Conservation (phyloP, 2,888 invertebrate species). For the Harpalus rubripes region DNA sequence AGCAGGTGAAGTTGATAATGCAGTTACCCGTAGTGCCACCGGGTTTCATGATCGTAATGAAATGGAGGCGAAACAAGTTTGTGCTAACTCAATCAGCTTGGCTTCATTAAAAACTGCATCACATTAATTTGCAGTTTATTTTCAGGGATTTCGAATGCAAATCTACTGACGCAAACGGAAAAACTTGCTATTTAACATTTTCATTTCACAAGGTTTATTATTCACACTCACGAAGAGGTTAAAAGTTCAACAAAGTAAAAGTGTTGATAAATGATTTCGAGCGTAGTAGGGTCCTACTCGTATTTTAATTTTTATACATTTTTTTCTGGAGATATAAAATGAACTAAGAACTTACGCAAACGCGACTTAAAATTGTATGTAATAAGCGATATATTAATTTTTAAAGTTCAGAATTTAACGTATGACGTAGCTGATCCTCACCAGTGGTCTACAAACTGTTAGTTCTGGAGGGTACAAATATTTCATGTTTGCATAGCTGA, state of each 20-base stretch:
- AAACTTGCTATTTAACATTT: constrained; percentile 21
- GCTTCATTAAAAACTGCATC: constrained; percentile 65
- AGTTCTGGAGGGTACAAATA: too few relatives aligned
- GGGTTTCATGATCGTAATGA: constrained; percentile 59
- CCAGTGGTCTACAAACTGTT: too few relatives aligned
- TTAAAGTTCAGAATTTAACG: too few relatives aligned
- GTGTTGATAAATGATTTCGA: constrained; percentile 7
- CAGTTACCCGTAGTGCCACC: constrained; percentile 46
- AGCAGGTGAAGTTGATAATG: constrained; percentile 63
- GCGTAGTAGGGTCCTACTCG: too few relatives aligned
- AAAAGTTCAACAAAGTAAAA: background rate
- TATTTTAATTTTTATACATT: too few relatives aligned
- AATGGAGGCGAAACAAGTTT: constrained; percentile 62
- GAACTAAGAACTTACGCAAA: too few relatives aligned
- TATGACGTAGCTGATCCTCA: too few relatives aligned
- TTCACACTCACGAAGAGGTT: background rate
- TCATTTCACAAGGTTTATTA: constrained; percentile 21
- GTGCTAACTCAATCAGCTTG: constrained; percentile 55
- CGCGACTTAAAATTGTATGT: too few relatives aligned
- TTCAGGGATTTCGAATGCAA: constrained; percentile 34
- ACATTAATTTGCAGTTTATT: constrained; percentile 60
- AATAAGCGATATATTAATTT: too few relatives aligned
- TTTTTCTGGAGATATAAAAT: too few relatives aligned
- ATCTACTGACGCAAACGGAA: background rate
- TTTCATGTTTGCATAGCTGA: too few relatives aligned